phyloP scores from a whole-genome alignment of 2,888 invertebrate genomes.

The Cylindroiulus punctatus region DNA sequence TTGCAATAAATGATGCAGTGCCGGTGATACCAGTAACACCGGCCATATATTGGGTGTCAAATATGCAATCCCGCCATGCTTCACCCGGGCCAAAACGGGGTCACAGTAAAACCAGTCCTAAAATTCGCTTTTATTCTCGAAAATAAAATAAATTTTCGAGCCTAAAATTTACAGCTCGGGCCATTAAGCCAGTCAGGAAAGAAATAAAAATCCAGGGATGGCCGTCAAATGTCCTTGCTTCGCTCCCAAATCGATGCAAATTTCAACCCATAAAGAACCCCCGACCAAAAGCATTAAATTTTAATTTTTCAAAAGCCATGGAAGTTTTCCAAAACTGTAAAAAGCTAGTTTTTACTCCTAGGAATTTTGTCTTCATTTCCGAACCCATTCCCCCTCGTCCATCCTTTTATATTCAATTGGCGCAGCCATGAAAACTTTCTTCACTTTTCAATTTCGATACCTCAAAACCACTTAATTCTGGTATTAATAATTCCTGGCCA shows the following conservation, averaged over 20 bases:
- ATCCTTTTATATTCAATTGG: constrained; percentile 1
- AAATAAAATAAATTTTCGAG: neutral
- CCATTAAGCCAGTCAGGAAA: neutral
- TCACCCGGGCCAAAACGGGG: neutral
- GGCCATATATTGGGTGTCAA: neutral
- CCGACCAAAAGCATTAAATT: neutral
- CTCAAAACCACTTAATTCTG: constrained; percentile 2
- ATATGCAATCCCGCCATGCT: neutral
- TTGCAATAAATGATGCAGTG: neutral
- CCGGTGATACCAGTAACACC: too few species aligned
- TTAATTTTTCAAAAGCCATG: neutral
- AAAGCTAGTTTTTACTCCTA: neutral
- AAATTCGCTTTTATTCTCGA: neutral
- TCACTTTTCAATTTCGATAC: constrained; percentile 18
- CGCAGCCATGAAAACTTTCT: neutral
- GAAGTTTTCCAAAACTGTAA: neutral
- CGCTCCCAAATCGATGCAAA: neutral
- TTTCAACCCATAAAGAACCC: neutral
- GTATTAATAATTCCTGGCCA: neutral
- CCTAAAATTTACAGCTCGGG: neutral
- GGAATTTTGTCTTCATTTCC: neutral
- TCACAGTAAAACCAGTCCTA: neutral
- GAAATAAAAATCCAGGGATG: neutral
- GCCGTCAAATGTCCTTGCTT: neutral
- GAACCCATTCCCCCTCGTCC: neutral